phyloP scores from a whole-genome alignment of 2,797 vertebrate genomes.

The Gallinago nigripennis region DNA sequence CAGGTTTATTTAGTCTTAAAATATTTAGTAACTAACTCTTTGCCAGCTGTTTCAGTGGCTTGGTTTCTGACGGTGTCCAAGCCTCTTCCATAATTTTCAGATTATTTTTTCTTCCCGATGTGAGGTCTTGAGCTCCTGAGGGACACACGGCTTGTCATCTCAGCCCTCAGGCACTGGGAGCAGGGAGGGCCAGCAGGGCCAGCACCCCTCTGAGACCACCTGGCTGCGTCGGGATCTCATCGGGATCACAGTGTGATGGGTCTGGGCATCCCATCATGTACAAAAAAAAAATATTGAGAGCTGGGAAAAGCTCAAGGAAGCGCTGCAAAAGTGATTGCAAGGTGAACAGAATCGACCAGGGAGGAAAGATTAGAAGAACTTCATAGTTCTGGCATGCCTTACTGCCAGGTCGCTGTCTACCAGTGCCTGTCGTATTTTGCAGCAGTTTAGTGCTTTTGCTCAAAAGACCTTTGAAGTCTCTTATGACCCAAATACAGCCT shows the following conservation, averaged over 20 bases:
- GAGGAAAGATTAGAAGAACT: background rate
- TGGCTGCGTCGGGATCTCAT: background rate
- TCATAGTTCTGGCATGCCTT: background rate
- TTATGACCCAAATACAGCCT: conserved; percentile 35
- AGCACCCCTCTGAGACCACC: background rate
- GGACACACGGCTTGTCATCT: background rate
- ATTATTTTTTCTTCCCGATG: background rate
- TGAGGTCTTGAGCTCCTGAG: background rate
- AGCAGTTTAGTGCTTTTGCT: conserved; percentile 18
- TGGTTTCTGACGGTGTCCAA: background rate
- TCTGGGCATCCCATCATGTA: background rate
- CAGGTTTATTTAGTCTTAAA: conserved; percentile 11
- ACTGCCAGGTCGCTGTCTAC: background rate
- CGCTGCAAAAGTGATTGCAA: background rate
- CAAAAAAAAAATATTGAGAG: background rate
- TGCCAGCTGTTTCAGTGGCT: background rate
- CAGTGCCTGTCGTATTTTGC: background rate
- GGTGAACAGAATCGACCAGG: background rate
- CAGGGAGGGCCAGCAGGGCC: background rate
- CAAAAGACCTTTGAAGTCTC: conserved; percentile 42
- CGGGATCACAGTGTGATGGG: background rate
- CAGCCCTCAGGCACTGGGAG: rapidly evolving
- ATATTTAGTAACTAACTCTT: background rate
- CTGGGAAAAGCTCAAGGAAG: background rate
- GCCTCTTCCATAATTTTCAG: background rate